Conservation (phyloP, 2,797 vertebrate genomes). For the Aeoliscus strigatus region DNA sequence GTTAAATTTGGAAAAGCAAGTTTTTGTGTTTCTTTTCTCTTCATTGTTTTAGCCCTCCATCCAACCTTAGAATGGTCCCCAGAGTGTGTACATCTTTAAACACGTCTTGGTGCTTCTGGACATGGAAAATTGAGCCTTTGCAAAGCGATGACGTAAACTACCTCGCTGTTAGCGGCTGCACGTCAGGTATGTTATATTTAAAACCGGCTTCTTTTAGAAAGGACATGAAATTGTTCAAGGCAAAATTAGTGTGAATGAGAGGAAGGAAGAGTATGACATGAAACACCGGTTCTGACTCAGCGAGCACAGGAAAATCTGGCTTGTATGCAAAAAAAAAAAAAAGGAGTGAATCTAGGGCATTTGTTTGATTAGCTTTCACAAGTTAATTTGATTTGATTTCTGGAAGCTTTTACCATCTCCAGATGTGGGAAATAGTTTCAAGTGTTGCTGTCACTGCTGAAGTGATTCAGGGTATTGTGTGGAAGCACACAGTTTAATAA, state of each 20-base stretch:
- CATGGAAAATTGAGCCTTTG: not conserved
- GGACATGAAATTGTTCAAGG: not conserved
- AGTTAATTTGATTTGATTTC: not conserved
- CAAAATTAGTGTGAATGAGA: not conserved
- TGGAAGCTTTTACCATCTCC: not conserved
- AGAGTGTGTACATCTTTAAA: not conserved
- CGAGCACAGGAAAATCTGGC: not conserved
- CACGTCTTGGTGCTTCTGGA: not conserved
- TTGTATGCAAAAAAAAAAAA: not conserved
- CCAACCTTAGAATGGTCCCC: not conserved
- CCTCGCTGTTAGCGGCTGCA: not conserved
- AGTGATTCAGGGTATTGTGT: too few relatives aligned
- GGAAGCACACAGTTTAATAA: too few relatives aligned
- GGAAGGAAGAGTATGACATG: not conserved
- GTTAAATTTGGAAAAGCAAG: not conserved
- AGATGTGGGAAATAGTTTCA: not conserved
- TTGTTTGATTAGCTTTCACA: not conserved
- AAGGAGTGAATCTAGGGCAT: not conserved
- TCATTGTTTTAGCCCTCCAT: not conserved
- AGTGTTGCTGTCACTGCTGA: too few relatives aligned
- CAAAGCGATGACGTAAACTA: conserved; percentile 3
- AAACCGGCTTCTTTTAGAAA: conserved; percentile 1
- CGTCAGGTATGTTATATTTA: conserved; percentile 1
- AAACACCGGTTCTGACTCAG: not conserved
- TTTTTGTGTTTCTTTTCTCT: not conserved